phyloP scores from a whole-genome alignment of 2,888 invertebrate genomes.

The Oithona nana region DNA sequence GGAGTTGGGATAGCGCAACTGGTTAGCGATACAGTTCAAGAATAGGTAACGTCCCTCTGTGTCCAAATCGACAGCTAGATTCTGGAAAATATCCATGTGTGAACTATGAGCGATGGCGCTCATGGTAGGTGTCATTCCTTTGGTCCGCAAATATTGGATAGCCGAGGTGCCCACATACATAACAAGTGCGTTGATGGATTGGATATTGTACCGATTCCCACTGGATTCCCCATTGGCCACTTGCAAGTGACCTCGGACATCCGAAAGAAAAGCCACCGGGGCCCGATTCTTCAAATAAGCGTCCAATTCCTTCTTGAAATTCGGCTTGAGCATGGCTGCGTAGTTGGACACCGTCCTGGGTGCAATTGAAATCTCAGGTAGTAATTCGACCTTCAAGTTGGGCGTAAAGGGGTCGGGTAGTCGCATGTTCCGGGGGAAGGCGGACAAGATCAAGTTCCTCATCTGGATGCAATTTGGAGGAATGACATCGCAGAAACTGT shows the following conservation, averaged over 20 bases:
- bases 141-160: constrained; percentile 69
- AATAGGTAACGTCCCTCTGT: constrained; percentile 90
- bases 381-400: constrained; percentile 77
- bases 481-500: constrained; percentile 96
- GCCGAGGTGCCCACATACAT: constrained; percentile 95
- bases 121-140: constrained; percentile 82
- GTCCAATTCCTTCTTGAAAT: constrained; percentile 83
- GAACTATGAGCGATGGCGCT: constrained; percentile 95
- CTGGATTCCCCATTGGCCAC: constrained; percentile 32
- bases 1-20: constrained; percentile 94
- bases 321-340: constrained; percentile 60
- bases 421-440: constrained; percentile 93
- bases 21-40: constrained; percentile 95
- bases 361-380: constrained; percentile 66
- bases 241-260: constrained; percentile 72
- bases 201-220: constrained; percentile 82
- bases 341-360: constrained; percentile 80
- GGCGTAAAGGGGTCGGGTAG: constrained; percentile 97
- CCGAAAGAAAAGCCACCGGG: constrained; percentile 86
- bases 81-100: constrained; percentile 99
- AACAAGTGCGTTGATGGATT: constrained; percentile 88
- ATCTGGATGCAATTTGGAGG: constrained; percentile 97
- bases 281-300: constrained; percentile 83
- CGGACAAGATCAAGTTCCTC: constrained; percentile 91
- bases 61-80: constrained; percentile 90